phyloP scores from a whole-genome alignment of 1,140 invertebrate species.

The Stegodyphus dumicola region DNA sequence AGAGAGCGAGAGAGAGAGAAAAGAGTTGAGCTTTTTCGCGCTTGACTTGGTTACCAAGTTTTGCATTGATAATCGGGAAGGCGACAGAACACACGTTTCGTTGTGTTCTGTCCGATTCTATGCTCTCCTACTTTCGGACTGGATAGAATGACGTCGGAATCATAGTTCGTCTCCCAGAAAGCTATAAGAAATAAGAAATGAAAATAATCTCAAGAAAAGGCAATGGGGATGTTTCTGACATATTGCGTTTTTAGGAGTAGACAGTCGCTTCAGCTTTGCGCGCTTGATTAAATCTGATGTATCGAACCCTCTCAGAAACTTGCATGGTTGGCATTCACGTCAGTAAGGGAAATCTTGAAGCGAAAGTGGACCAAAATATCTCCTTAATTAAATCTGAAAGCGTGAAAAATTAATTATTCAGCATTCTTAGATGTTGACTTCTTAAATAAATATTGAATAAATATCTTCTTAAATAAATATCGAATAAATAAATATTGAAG shows the following conservation, averaged over 20 bases:
- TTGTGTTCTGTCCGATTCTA: not conserved
- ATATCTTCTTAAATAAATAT: no score
- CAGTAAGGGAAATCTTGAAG: no score
- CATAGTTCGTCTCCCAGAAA: not conserved
- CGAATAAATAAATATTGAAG: no score
- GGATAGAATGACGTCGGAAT: not conserved
- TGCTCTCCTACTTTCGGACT: not conserved
- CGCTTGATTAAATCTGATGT: slow-evolving; percentile 49
- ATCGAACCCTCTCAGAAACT: not conserved
- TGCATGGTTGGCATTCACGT: no score
- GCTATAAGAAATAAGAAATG: not conserved
- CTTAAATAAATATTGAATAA: no score
- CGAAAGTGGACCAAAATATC: no score
- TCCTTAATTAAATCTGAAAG: no score
- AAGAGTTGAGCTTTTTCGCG: slow-evolving; percentile 49
- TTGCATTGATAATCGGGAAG: slow-evolving; percentile 57
- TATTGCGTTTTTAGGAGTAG: slow-evolving; percentile 37
- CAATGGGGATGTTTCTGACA: slow-evolving; percentile 22
- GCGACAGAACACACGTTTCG: slow-evolving; percentile 53
- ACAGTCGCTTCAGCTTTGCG: slow-evolving; percentile 23
- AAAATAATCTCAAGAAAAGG: slow-evolving; percentile 21
- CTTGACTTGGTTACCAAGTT: slow-evolving; percentile 50
- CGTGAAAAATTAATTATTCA: no score
- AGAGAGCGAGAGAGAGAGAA: slow-evolving; percentile 23
- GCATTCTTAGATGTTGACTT: no score